Conservation (phyloP, 2,888 invertebrate species). For the Xylota sylvarum region DNA sequence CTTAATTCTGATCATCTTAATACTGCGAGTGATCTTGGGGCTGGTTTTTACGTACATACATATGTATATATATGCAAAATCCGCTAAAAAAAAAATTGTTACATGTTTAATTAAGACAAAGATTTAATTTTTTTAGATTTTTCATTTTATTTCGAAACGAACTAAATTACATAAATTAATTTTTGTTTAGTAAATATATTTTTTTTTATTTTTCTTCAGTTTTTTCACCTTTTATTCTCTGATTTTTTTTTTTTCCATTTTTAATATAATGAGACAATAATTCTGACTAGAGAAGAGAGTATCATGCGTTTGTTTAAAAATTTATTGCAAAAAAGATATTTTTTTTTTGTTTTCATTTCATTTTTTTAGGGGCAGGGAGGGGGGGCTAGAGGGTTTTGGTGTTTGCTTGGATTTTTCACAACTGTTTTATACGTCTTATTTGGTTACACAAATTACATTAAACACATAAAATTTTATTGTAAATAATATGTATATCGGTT, state of each 20-base stretch:
- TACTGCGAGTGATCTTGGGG: too few species aligned
- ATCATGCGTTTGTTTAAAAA: constrained; percentile 62
- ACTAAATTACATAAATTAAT: constrained; percentile 72
- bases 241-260: constrained; percentile 52
- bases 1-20: too few species aligned
- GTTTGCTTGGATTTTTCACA: constrained; percentile 7
- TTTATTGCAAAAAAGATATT: constrained; percentile 52
- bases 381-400: constrained; percentile 1
- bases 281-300: constrained; percentile 71
- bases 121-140: constrained; percentile 38
- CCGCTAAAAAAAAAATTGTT: too few species aligned
- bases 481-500: constrained; percentile 55
- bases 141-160: constrained; percentile 69
- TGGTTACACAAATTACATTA: constrained; percentile 53
- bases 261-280: constrained; percentile 78
- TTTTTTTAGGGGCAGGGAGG: not conserved
- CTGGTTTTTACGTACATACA: too few species aligned
- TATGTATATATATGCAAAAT: too few species aligned
- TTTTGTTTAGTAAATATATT: constrained; percentile 65
- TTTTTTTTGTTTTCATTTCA: constrained; percentile 24
- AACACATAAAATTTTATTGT: constrained; percentile 64
- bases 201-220: constrained; percentile 58
- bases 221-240: constrained; percentile 73
- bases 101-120: not conserved
- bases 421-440: constrained; percentile 20